A percentile compares a stretch with the other conserved stretches of the same genome.
These are phyloP conservation scores for Neosalanx taihuensis DNA, from an alignment of 2,797 vertebrate species.

Conservation along the genomic window DNA sequence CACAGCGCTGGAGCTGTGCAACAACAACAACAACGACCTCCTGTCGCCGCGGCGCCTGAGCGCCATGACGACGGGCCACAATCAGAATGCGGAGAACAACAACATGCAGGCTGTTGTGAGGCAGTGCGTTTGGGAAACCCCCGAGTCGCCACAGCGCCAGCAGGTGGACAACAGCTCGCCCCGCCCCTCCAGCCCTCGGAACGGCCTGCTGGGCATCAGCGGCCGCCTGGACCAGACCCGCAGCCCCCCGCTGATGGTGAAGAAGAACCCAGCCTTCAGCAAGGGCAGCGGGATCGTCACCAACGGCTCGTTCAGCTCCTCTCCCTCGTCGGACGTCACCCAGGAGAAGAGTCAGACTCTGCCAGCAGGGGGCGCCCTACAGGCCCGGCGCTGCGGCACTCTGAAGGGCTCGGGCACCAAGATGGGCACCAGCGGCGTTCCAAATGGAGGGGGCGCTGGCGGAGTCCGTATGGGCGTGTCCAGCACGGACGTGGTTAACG, in stretches of 20 bases:
- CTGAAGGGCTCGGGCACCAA: conserved; percentile 88
- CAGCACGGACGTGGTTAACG: conserved; percentile 75
- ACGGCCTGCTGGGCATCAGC: conserved; percentile 59
- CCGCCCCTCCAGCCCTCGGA: conserved; percentile 83
- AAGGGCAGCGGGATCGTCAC: conserved; percentile 98
- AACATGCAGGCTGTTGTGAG: conserved; percentile 73
- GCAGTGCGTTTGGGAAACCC: conserved; percentile 86
- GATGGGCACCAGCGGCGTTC: conserved; percentile 90
- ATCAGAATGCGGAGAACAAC: conserved; percentile 90
- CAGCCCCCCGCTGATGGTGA: conserved; percentile 87
- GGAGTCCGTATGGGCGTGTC: conserved; percentile 81
- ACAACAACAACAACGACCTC: conserved; percentile 86
- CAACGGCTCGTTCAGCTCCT: conserved; percentile 95
- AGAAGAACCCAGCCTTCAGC: conserved; percentile 94
- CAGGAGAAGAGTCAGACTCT: conserved; percentile 81
- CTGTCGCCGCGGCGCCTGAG: conserved; percentile 43
- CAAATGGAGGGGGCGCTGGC: conserved; percentile 68
- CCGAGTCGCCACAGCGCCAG: conserved; percentile 79
- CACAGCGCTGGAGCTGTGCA: conserved; percentile 74
- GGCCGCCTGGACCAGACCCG: conserved; percentile 82
- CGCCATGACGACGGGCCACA: conserved; percentile 61
- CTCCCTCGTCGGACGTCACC: conserved; percentile 66
- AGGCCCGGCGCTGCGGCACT: conserved; percentile 75
- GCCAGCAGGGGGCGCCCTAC: conserved; percentile 72
- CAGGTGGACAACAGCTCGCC: conserved; percentile 80